Base-by-base conservation (phyloP, 2,888 invertebrate species). In the Venusia cambrica region DNA sequence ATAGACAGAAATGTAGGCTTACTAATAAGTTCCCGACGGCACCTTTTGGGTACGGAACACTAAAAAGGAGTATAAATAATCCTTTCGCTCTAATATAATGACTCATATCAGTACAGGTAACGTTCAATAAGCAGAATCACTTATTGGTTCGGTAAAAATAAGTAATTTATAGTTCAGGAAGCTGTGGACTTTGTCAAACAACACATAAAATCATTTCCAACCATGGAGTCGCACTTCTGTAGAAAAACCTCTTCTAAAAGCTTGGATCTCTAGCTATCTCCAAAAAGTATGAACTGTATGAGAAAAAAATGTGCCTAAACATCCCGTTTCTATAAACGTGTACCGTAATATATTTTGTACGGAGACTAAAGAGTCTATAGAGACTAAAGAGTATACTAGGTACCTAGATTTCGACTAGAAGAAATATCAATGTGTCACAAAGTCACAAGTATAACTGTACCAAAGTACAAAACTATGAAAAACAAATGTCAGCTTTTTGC, bases 181-280 rank as follows among this genome's bases (percentile, higher is more conserved):
- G 32, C 39, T 18, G 22, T 24, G 7, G 13, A 24, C 13, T 24
- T 24, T 13, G 12, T 24, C 13, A 24, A 24, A 24, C 10, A 13
- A 13, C 43, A 47, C 26, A 38, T 38, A 15, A 28, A 40, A 24
- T 27, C 35, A 17, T 43, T 43, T 29, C 40, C 47, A 8, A 27
- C 37, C 10, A 31, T 43, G 10, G 34, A 47, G 30, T 43, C 43
- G 14, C 40, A 47, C 21, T 47, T 40, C 24, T 43, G 43, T 14
- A 40, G 46, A 10, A 43, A 42, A 32, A 37, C 28, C 11, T 26
- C 26, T 16, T 34, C 22, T 6, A 30, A 43, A 22, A 34, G 31
- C 9, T 26, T 43, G 18, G 37, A 46, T 3, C 27, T 12, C 13
- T 32, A 0, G 13, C 15, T n/a, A 36, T 43, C 8, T n/a, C 39